A percentile compares a stretch with the other conserved stretches of the same genome.
Conservation (phyloP, 2,113 vertebrate species). For the Cyprinodon variegatus region DNA sequence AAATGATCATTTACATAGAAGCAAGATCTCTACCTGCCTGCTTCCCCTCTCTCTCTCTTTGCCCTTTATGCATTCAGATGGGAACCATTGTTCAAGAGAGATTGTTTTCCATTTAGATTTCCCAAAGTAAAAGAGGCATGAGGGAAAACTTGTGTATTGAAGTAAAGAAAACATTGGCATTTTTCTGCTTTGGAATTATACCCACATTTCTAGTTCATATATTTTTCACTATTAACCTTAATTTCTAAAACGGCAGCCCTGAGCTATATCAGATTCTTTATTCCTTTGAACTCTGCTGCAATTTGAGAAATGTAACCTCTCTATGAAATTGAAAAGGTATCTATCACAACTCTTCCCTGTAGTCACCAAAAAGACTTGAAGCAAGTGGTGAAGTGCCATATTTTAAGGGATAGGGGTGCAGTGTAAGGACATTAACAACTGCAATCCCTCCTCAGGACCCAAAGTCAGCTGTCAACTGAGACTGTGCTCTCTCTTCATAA, state of each 20-base stretch:
- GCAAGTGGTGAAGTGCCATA: conserved; percentile 28
- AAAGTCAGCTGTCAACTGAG: not conserved
- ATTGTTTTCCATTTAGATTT: conserved; percentile 69
- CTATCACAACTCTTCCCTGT: conserved; percentile 50
- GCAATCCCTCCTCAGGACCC: not conserved
- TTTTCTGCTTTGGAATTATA: conserved; percentile 46
- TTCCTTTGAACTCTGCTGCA: conserved; percentile 66
- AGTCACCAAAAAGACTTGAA: conserved; percentile 32
- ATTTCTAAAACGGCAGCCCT: conserved; percentile 64
- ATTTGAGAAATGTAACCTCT: conserved; percentile 51
- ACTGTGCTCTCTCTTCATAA: not conserved
- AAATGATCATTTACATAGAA: conserved; percentile 42
- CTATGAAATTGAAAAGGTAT: conserved; percentile 63
- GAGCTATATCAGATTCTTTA: conserved; percentile 46
- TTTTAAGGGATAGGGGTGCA: conserved; percentile 3
- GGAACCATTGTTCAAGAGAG: conserved; percentile 56
- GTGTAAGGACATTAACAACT: not conserved
- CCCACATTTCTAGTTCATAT: conserved; percentile 35
- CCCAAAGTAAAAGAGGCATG: conserved; percentile 43
- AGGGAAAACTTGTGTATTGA: conserved; percentile 21
- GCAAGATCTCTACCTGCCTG: conserved; percentile 47
- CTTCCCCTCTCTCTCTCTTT: conserved; percentile 17
- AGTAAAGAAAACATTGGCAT: conserved; percentile 20
- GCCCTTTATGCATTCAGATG: conserved; percentile 43
- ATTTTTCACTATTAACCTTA: conserved; percentile 63